A percentile compares a stretch with the other conserved stretches of the same genome.
phyloP scores from a whole-genome alignment of 2,797 vertebrate species.

The Rhinatrema bivittatum region DNA sequence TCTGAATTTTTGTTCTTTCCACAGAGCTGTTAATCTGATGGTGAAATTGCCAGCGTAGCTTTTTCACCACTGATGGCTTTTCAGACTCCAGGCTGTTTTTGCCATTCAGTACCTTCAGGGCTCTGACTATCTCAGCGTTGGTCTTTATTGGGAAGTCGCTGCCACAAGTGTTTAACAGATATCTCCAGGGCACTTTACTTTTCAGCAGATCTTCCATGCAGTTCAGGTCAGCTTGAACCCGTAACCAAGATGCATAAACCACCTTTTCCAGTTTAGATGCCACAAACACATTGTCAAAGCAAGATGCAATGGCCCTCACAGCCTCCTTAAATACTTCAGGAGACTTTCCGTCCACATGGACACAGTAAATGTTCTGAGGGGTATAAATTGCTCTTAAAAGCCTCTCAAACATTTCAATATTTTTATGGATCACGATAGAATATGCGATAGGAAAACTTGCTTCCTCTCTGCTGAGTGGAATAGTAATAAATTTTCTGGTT shows the following conservation, averaged over 20 bases:
- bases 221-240: conserved; percentile 79
- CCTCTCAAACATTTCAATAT: conserved; percentile 78
- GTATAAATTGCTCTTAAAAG: conserved; percentile 66
- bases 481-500: conserved; percentile 49
- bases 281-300: conserved; percentile 75
- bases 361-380: conserved; percentile 77
- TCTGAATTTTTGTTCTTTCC: conserved; percentile 19
- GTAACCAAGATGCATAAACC: conserved; percentile 72
- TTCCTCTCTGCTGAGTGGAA: conserved; percentile 62
- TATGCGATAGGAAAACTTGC: conserved; percentile 70
- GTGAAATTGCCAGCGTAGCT: conserved; percentile 58
- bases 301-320: conserved; percentile 56
- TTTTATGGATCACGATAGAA: conserved; percentile 77
- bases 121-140: conserved; percentile 66
- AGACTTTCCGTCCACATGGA: conserved; percentile 71
- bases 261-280: conserved; percentile 60
- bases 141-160: conserved; percentile 80
- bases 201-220: conserved; percentile 71
- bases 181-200: conserved; percentile 62
- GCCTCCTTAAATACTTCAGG: conserved; percentile 48
- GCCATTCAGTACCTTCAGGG: conserved; percentile 58
- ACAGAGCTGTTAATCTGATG: conserved; percentile 34
- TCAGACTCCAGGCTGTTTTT: conserved; percentile 75
- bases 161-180: conserved; percentile 77
- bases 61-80: conserved; percentile 40